Base-by-base conservation (phyloP, 2,797 vertebrate species). In the Malacoctenus gilli region DNA sequence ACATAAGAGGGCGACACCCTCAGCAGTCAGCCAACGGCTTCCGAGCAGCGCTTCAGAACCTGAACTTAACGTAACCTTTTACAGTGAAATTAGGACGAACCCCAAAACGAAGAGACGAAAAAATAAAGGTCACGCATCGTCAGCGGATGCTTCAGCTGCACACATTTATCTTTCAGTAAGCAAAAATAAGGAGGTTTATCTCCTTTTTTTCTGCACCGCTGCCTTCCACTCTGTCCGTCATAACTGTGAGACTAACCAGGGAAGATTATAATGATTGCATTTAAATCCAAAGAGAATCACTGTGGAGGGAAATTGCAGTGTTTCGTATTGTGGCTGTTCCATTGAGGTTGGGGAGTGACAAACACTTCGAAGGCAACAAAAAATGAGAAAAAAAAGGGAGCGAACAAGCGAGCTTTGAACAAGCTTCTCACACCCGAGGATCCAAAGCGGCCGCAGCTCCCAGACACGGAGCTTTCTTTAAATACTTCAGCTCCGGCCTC, bases 211-310 rank as follows among this genome's bases (percentile, higher is more conserved):
- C n/a, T n/a, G n/a, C n/a, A n/a, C n/a, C n/a, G n/a, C n/a, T n/a
- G 7, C 11, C 30, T 22, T 56, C 8, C 42, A 34, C 16, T 4
- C 41, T 46, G 59, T 25, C 43, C 35, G 34, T 30, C 38, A 47
- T 32, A 44, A 40, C 63, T 6, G 2, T 18, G 35, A 61, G 54
- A 59, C 37, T 37, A 34, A 64, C 58, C 36, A 50, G 25, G 64
- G 42, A 13, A 47, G 82, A 85, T 89, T 86, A 84, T 42, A 62
- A 72, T 61, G 75, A 82, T 64, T 76, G 68, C 47, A 48, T 80
- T 81, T 84, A 71, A 85, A 88, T 85, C 80, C 60, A 43, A 48
- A 60, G 47, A 40, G 51, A 60, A 51, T 52, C 47, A 18, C 21
- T 49, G 21, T 40, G 47, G 23, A 34, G 46, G 36, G 60, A 75